A percentile compares a stretch with the other conserved stretches of the same genome.
Evolutionary conservation across 2,888 invertebrate genomes (phyloP).

Genomic region (Polyommatus iphigenia): DNA sequence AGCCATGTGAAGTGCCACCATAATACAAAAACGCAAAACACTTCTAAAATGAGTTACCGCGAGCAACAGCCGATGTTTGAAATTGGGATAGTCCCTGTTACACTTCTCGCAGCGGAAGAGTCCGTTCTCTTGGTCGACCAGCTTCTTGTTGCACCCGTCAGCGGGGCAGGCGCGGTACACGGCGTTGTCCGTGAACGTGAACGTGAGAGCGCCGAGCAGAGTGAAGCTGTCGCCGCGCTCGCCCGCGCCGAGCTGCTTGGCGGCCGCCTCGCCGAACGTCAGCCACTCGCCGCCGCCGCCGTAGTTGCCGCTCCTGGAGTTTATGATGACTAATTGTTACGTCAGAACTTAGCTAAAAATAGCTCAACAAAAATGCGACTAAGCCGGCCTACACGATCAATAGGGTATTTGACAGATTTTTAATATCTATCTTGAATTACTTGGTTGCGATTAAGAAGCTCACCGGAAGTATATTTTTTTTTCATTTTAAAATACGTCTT

Average conservation of each 20-base stretch:
- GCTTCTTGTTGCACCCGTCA: conserved; percentile 96
- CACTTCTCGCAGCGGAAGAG: conserved; percentile 98
- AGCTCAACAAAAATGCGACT: too few relatives aligned
- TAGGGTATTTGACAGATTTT: too few relatives aligned
- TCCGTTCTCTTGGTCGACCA: conserved; percentile 93
- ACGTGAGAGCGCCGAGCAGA: conserved; percentile 87
- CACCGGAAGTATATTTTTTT: too few relatives aligned
- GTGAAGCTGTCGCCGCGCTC: conserved; percentile 92
- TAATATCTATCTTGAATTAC: too few relatives aligned
- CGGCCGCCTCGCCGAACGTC: conserved; percentile 87
- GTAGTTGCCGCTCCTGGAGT: conserved; percentile 60
- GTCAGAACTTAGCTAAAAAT: too few relatives aligned
- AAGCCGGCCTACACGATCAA: too few relatives aligned
- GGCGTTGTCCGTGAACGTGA: conserved; percentile 90
- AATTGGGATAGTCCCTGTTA: conserved; percentile 89
- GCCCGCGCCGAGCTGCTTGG: conserved; percentile 84
- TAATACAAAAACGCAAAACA: too few relatives aligned
- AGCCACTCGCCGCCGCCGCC: conserved; percentile 84
- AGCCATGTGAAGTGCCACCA: too few relatives aligned
- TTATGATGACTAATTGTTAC: too few relatives aligned
- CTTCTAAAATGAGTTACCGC: too few relatives aligned
- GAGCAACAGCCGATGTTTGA: conserved; percentile 91
- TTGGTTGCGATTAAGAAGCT: too few relatives aligned
- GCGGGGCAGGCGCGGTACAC: conserved; percentile 95
- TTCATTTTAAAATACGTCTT: too few relatives aligned